Base-by-base conservation (phyloP, 2,888 invertebrate genomes). In the Coenonympha arcania region DNA sequence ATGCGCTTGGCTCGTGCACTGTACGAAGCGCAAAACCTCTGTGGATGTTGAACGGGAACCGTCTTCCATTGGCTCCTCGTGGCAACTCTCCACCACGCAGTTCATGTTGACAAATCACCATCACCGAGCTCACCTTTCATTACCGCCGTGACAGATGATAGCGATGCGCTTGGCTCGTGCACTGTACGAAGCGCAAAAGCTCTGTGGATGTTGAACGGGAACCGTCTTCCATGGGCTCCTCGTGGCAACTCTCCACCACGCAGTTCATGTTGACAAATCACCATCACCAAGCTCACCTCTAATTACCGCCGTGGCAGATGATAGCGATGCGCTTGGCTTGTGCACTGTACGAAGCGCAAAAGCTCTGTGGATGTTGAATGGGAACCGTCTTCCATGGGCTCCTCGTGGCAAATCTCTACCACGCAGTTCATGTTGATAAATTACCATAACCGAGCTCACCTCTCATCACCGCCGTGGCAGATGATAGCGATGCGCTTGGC, bases 281-380 rank as follows among this genome's bases (percentile, higher is more conserved):
- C 24, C 2, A 24, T 24, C n/a, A 3, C 6, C 3, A 13, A 31
- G 26, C 6, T 41, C 56, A 84, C 84, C 82, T 81, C 8, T 91
- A 91, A 33, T 91, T 90, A 53, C 94, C 95, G 64, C 93, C 94
- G 72, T 95, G 94, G 71, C 95, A 96, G 72, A 94, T 91, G 72
- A 96, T 95, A 24, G 93, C 92, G 82, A 96, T 93, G 51, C 94
- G 90, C 78, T 95, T 95, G 6, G 95, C 95, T 52, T 93, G 94
- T 61, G 81, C 65, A 54, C 64, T 69, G n/a, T n/a, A 58, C 82
- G 79, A 0, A 83, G 83, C 4, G 80, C 77, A 62, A 85, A 81
- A 0, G 81, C 82, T 30, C 84, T 81, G 47, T 85, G 77, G 59
- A 86, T 79, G 65, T 86, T 85, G 79, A 85, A 86, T 41, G 86